Conservation (phyloP, 2,888 invertebrate genomes). For the Pheosia gnoma region DNA sequence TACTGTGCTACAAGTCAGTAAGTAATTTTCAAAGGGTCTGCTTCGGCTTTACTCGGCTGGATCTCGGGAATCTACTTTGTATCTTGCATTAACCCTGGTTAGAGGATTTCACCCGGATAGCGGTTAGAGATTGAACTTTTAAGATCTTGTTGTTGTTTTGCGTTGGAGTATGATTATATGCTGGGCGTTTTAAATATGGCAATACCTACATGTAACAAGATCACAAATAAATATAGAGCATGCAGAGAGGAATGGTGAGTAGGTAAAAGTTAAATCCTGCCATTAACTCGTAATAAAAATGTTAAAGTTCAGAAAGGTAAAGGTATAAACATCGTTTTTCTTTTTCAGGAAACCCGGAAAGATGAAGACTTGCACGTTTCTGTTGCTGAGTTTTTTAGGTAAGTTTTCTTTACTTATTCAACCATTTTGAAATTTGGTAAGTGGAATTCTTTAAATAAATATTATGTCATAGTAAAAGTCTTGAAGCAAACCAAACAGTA, state of each 20-base stretch:
- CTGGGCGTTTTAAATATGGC: not conserved
- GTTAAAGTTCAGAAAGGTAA: slow-evolving; percentile 16
- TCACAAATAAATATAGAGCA: too few species aligned
- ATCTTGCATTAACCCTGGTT: slow-evolving; percentile 35
- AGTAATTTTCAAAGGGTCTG: slow-evolving; percentile 16
- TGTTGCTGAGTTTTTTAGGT: slow-evolving; percentile 80
- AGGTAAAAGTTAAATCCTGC: too few species aligned
- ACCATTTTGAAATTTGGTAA: not conserved
- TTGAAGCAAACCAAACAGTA: too few species aligned
- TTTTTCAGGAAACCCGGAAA: slow-evolving; percentile 72
- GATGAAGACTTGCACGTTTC: slow-evolving; percentile 79
- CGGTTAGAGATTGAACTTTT: not conserved
- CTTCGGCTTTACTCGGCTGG: slow-evolving; percentile 19
- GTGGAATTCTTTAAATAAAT: too few species aligned
- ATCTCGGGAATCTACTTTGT: slow-evolving; percentile 28
- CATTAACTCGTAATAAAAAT: too few species aligned
- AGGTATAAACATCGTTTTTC: slow-evolving; percentile 40
- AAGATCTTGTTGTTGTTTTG: slow-evolving; percentile 2
- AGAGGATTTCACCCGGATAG: slow-evolving; percentile 25
- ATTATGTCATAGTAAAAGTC: too few species aligned
- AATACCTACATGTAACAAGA: too few species aligned
- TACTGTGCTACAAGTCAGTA: not conserved
- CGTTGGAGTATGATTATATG: not conserved
- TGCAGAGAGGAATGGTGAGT: too few species aligned
- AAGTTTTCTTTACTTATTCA: slow-evolving; percentile 45